A percentile compares a stretch with the other conserved stretches of the same genome.
Evolutionary conservation across 1,140 invertebrate genomes (phyloP).

Genomic region (Musca domestica): DNA sequence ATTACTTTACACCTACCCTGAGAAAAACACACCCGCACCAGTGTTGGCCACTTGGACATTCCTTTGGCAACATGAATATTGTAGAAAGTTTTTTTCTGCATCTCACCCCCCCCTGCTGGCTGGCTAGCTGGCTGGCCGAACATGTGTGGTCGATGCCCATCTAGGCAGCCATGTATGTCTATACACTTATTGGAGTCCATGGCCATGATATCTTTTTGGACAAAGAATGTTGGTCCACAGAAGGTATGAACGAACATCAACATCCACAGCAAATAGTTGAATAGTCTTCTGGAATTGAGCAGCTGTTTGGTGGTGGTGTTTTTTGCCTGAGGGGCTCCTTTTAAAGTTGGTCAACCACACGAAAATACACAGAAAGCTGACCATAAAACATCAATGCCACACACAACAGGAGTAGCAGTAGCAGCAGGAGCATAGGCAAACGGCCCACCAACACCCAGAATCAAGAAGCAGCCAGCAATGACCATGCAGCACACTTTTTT

Average conservation of each 20-base stretch:
- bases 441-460: no score
- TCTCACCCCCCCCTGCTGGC: no score
- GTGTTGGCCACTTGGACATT: not conserved
- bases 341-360: conserved; percentile 21
- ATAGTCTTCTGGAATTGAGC: not conserved
- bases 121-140: not conserved
- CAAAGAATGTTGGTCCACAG: not conserved
- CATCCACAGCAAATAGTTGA: no score
- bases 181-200: not conserved
- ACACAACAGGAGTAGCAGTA: not conserved
- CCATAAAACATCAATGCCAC: conserved; percentile 21
- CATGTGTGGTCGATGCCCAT: not conserved
- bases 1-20: conserved; percentile 8
- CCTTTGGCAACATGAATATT: not conserved
- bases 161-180: not conserved
- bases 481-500: not conserved
- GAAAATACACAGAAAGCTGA: conserved; percentile 20
- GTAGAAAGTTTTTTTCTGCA: conserved; percentile 5
- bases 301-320: not conserved
- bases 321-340: conserved; percentile 9
- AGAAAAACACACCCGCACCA: not conserved
- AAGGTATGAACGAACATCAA: not conserved
- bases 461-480: not conserved
- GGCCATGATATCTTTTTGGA: no score
- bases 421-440: not conserved